phyloP scores from a whole-genome alignment of 2,797 vertebrate genomes.

The Valencia hispanica region DNA sequence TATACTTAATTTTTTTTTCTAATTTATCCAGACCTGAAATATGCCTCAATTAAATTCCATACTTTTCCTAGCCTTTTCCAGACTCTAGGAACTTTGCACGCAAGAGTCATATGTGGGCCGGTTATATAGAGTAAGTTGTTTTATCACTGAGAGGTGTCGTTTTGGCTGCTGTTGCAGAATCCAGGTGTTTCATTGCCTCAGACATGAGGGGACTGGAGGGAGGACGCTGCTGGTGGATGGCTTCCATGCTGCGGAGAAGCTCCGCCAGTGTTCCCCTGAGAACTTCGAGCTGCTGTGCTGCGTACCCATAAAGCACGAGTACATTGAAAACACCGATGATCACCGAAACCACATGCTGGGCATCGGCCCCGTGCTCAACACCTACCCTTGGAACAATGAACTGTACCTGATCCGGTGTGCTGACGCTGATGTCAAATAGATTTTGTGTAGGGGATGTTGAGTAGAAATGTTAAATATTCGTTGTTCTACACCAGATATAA shows the following conservation, averaged over 20 bases:
- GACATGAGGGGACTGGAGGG: constrained; percentile 91
- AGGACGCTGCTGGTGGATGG: constrained; percentile 91
- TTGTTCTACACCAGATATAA: constrained; percentile 85
- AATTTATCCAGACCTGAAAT: too few relatives aligned
- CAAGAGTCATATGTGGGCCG: not conserved
- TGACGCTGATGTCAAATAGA: not conserved
- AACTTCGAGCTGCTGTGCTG: constrained; percentile 86
- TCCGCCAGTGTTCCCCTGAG: constrained; percentile 79
- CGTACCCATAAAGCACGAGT: constrained; percentile 89
- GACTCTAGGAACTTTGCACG: not conserved
- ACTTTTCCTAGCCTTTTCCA: not conserved
- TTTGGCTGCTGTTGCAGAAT: constrained; percentile 78
- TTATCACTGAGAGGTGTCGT: not conserved
- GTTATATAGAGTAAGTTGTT: not conserved
- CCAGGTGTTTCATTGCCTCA: constrained; percentile 94
- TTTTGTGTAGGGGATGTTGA: not conserved
- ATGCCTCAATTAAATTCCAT: not conserved
- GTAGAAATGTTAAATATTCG: not conserved
- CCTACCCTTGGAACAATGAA: constrained; percentile 95
- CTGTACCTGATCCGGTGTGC: constrained; percentile 90
- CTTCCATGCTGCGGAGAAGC: constrained; percentile 87
- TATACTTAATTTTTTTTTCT: too few relatives aligned
- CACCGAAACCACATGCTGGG: constrained; percentile 90
- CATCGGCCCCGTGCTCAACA: constrained; percentile 86
- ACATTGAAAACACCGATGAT: constrained; percentile 81